phyloP scores from a whole-genome alignment of 2,797 vertebrate genomes.

The Borostomias antarcticus region DNA sequence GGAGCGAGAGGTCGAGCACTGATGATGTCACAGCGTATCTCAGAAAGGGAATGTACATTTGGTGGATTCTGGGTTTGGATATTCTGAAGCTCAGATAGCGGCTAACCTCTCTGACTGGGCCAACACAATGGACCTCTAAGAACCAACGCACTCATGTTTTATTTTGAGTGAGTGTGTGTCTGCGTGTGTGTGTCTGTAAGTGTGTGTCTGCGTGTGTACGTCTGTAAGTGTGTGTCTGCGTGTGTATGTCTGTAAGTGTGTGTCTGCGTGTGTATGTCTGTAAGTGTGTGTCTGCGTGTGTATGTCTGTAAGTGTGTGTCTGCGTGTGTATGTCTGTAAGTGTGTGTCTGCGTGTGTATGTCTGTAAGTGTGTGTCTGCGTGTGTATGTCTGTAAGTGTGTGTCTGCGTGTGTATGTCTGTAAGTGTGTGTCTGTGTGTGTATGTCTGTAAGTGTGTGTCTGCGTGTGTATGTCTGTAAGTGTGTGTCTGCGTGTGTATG shows the following conservation, averaged over 20 bases:
- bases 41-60: slow-evolving; percentile 46
- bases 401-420: slow-evolving; percentile 6
- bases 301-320: slow-evolving; percentile 20
- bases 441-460: slow-evolving; percentile 20
- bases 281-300: slow-evolving; percentile 18
- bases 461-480: slow-evolving; percentile 22
- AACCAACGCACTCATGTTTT: slow-evolving; percentile 40
- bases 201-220: slow-evolving; percentile 7
- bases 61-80: slow-evolving; percentile 47
- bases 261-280: slow-evolving; percentile 20
- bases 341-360: slow-evolving; percentile 8
- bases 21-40: slow-evolving; percentile 64
- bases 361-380: slow-evolving; percentile 25
- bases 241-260: slow-evolving; percentile 19
- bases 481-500: slow-evolving; percentile 8
- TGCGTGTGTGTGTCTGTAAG: slow-evolving; percentile 22
- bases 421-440: slow-evolving; percentile 11
- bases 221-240: slow-evolving; percentile 25
- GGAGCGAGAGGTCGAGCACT: slow-evolving; percentile 59
- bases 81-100: slow-evolving; percentile 59
- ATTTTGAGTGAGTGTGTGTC: slow-evolving; percentile 10
- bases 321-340: slow-evolving; percentile 22
- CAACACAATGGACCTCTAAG: slow-evolving; percentile 71
- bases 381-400: slow-evolving; percentile 19
- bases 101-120: slow-evolving; percentile 67